Evolutionary conservation across 2,113 vertebrate species (phyloP), one percentile per base, ranked within the genome.

Genomic region (Corythaixoides concolor): DNA sequence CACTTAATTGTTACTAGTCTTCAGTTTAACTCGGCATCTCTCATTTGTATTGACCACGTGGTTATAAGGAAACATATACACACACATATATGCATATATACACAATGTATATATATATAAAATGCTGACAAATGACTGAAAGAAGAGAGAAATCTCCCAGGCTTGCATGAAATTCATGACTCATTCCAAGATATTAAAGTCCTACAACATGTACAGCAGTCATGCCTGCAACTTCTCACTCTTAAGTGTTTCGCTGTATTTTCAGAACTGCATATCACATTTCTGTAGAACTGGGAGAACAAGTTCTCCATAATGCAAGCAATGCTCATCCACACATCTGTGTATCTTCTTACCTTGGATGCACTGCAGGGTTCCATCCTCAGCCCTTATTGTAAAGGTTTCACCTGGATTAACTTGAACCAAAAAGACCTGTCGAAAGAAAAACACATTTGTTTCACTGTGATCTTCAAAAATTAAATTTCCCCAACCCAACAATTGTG

Each of bases 381-480:
- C 99, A 11, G 99, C 99, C 97, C 99, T 98, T 97, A 99, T 99
- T 96, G 99, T 99, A 83, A 99, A 99, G 85, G 99, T 99, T 98
- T 99, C 99, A 96, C 99, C 99, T 53, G 99, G 99, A 98, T 99
- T 99, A 95, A 99, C 99, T 98, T 99, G 99, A 98, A 99, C 99
- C 92, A 99, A 98, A 97, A 99, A 99, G 96, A 99, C 99, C 99
- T 99, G 98, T 41, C 82, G 43, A 94, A 96, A 97, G 50, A 95
- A 97, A 96, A 75, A 10, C 7, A 94, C 15, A 83, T 76, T 79
- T 32, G 84, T 91, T 93, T 93, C 69, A 89, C 50, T 67, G 63
- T 13, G 27, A 67, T 35, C 28, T 56, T 55, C 47, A 89, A 74
- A 83, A 43, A 39, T 41, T 14, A 16, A 6, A 15, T 55, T 39